phyloP scores from a whole-genome alignment of 2,113 vertebrate species.

The Calonectris borealis region DNA sequence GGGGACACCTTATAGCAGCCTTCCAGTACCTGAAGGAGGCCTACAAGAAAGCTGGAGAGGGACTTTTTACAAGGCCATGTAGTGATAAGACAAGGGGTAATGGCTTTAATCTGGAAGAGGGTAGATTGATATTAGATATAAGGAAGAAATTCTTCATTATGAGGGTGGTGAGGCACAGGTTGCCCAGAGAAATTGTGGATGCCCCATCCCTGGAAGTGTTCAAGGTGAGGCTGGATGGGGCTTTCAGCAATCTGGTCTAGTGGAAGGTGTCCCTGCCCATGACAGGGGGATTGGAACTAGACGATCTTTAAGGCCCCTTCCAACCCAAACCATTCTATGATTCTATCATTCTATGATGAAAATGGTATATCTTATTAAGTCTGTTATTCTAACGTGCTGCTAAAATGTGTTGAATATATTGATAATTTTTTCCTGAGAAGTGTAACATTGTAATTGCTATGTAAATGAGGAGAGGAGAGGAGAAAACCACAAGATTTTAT shows the following conservation, averaged over 20 bases:
- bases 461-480: neutral
- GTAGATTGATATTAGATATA: neutral
- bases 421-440: neutral
- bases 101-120: neutral
- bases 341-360: neutral
- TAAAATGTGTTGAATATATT: neutral
- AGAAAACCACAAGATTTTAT: neutral
- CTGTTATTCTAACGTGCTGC: neutral
- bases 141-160: neutral
- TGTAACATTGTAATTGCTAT: neutral
- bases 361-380: neutral
- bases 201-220: neutral
- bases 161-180: too few relatives aligned
- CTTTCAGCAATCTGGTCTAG: neutral
- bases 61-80: neutral
- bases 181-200: too few relatives aligned
- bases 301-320: too few relatives aligned
- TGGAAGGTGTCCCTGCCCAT: neutral
- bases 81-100: neutral
- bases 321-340: neutral
- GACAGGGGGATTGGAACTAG: neutral
- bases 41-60: neutral
- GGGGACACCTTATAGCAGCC: neutral
- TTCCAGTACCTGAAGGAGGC: neutral
- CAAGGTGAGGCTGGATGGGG: neutral